Conservation (phyloP, 1,140 invertebrate genomes). For the Drepana arcuata region DNA sequence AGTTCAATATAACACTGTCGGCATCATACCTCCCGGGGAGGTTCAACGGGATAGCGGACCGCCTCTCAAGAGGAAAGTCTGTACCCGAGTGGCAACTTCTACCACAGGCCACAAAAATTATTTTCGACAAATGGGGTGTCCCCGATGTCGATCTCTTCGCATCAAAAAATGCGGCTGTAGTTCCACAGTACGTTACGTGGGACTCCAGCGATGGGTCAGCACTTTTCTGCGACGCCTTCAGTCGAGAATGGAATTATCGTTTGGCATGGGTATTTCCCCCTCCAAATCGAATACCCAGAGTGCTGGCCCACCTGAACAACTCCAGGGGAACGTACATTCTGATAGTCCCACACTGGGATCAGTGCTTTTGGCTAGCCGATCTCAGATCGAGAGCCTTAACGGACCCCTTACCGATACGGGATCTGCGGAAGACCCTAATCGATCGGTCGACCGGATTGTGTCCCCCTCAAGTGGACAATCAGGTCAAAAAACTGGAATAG, state of each 20-base stretch:
- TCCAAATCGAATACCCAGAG: conserved; percentile 17
- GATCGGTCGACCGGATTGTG: too few species aligned
- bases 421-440: too few species aligned
- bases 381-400: too few species aligned
- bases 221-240: conserved; percentile 26
- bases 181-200: neutral
- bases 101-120: neutral
- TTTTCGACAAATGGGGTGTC: conserved; percentile 7
- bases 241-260: conserved; percentile 28
- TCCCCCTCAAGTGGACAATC: too few species aligned
- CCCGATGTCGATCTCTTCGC: conserved; percentile 3
- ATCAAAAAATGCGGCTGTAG: neutral
- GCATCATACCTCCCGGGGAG: conserved; percentile 9
- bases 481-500: too few species aligned
- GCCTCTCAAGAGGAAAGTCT: neutral
- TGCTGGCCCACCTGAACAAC: conserved; percentile 16
- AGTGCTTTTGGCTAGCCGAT: too few species aligned
- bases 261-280: conserved; percentile 46
- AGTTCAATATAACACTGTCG: neutral
- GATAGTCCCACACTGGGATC: too few species aligned
- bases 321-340: conserved; percentile 11
- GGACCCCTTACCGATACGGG: too few species aligned
- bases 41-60: conserved; percentile 10
- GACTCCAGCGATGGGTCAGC: conserved; percentile 2
- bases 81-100: conserved; percentile 1